phyloP scores from a whole-genome alignment of 1,140 invertebrate species.

The Spodoptera litura region DNA sequence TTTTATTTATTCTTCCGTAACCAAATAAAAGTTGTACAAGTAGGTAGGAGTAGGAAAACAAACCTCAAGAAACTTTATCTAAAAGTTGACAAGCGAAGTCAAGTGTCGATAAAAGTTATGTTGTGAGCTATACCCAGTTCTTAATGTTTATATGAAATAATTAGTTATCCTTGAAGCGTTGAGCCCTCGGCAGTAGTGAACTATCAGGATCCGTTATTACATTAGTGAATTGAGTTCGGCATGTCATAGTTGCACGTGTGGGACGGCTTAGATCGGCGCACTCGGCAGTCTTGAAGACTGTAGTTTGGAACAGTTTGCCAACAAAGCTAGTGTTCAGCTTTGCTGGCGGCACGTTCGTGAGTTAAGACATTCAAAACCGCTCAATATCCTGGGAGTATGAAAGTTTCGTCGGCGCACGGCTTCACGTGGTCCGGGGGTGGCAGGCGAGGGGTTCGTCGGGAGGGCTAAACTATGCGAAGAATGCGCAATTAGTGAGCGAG shows the following conservation, averaged over 20 bases:
- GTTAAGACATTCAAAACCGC: conserved; percentile 86
- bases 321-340: conserved; percentile 71
- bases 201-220: conserved; percentile 26
- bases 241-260: conserved; percentile 33
- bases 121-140: background rate
- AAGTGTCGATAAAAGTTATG: conserved; percentile 16
- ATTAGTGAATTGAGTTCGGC: conserved; percentile 23
- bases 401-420: conserved; percentile 84
- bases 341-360: conserved; percentile 79
- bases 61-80: background rate
- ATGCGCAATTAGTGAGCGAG: conserved; percentile 95
- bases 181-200: conserved; percentile 2
- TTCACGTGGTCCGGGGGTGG: conserved; percentile 82
- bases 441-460: conserved; percentile 80
- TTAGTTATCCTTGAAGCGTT: conserved; percentile 1
- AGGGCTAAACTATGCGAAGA: conserved; percentile 95
- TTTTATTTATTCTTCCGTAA: no score
- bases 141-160: conserved; percentile 1
- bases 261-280: conserved; percentile 5
- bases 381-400: conserved; percentile 85
- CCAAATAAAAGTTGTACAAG: background rate
- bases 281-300: conserved; percentile 44
- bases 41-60: background rate
- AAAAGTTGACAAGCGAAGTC: conserved; percentile 8
- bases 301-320: conserved; percentile 76